Base-by-base conservation (phyloP, 2,888 invertebrate species). In the Pseudococcus jackbeardsleyi region DNA sequence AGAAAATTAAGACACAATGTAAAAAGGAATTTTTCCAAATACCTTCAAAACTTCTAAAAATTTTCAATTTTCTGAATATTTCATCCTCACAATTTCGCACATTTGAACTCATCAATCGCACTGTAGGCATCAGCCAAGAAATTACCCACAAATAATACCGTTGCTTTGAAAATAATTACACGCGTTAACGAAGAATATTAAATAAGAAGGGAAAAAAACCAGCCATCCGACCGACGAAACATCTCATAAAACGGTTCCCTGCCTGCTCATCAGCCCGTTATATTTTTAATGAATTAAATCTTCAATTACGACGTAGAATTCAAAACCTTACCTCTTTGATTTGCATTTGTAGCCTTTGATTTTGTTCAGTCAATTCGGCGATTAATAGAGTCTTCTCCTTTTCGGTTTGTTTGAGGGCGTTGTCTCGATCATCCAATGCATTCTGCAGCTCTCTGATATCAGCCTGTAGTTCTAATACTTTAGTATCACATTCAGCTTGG, bases 401-500 rank as follows among this genome's bases (percentile, higher is more conserved):
- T 91, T 96, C 96, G 42, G 91, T 91, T 89, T 91, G 91, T 26
- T 90, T 91, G 84, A 92, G 90, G 68, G 91, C 90, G 82, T 91
- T 90, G 89, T 92, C 92, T 89, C 92, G 91, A 87, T 93, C 93
- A 88, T 94, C 94, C 90, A 98, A 93, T 91, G 96, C 96, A 89
- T 94, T 93, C 89, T 95, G 95, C 84, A 98, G 93, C 91, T 96
- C 95, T 89, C 94, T 93, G 91, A 98, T 94, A 92, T 98, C 98
- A 90, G 96, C 95, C 92, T 98, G 97, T 79, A 98, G 93, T 91
- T 98, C 98, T 90, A 96, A 92, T 82, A 97, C 94, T 90, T 96
- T 94, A 86, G 96, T 95, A 90, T 98, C 98, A 91, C 96, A 96
- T 92, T 98, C 98, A 48, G 96, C 95, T 91, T 96, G 95, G 72